These are phyloP conservation scores for Pimephales promelas DNA, from an alignment of 2,113 vertebrate species.

Conservation along the genomic window DNA sequence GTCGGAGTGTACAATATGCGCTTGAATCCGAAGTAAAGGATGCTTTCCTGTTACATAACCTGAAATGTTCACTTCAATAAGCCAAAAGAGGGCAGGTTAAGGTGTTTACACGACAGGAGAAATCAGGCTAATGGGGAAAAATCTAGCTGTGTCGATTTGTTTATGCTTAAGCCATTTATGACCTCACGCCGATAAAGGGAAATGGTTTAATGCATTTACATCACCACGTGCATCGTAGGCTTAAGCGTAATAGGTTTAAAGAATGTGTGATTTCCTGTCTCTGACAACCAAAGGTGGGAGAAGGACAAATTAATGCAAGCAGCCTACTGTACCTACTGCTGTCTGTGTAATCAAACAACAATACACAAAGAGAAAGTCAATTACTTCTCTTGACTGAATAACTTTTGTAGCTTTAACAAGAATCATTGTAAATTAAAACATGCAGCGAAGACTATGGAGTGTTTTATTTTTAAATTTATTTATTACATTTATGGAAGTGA, in stretches of 20 bases:
- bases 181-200: not conserved
- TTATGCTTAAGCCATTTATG: not conserved
- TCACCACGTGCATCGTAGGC: not conserved
- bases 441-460: not conserved
- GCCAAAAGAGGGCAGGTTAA: not conserved
- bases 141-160: not conserved
- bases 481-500: not conserved
- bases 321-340: no score
- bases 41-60: not conserved
- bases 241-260: no score
- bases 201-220: not conserved
- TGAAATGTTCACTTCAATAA: not conserved
- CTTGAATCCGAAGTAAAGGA: not conserved
- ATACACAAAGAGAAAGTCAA: no score
- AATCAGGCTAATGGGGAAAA: not conserved
- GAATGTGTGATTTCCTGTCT: not conserved
- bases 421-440: not conserved
- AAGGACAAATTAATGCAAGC: not conserved
- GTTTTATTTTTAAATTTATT: not conserved
- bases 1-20: not conserved
- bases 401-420: constrained; percentile 1
- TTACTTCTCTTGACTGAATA: not conserved
- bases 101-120: not conserved
- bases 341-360: no score
- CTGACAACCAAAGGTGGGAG: not conserved